Percentiles rank a stretch among this genome's conserved stretches.
These are phyloP conservation scores for Timema cristinae DNA, from an alignment of 2,888 invertebrate species.

Conservation along the genomic window DNA sequence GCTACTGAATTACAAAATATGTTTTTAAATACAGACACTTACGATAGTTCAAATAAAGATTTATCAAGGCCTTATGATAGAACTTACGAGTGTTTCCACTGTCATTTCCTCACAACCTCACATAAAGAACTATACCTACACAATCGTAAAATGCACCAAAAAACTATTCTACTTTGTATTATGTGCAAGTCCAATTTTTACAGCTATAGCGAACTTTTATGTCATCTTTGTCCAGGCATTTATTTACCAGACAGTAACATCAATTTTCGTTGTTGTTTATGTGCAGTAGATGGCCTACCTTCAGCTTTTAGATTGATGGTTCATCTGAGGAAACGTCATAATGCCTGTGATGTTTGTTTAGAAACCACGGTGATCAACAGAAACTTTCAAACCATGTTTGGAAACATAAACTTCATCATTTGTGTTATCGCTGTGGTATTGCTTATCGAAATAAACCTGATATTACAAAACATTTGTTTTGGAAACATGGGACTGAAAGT, in stretches of 20 bases:
- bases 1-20: constrained; percentile 58
- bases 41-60: constrained; percentile 58
- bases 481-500: constrained; percentile 91
- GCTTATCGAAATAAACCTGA: constrained; percentile 84
- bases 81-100: constrained; percentile 81
- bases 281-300: constrained; percentile 70
- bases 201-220: constrained; percentile 81
- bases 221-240: constrained; percentile 80
- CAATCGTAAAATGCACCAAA: constrained; percentile 82
- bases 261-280: constrained; percentile 77
- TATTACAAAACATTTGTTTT: constrained; percentile 84
- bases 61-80: constrained; percentile 58
- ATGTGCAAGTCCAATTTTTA: constrained; percentile 87
- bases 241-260: constrained; percentile 59
- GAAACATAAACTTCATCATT: constrained; percentile 84
- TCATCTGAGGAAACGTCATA: constrained; percentile 77
- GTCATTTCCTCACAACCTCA: constrained; percentile 69
- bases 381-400: constrained; percentile 82
- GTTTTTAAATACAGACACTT: constrained; percentile 69
- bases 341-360: constrained; percentile 82
- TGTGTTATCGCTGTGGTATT: constrained; percentile 84
- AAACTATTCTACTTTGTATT: constrained; percentile 73
- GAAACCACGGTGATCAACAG: constrained; percentile 76
- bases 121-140: constrained; percentile 84
- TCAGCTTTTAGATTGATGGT: constrained; percentile 86